These are phyloP conservation scores for Thrips palmi DNA, from an alignment of 1,140 invertebrate species.

Conservation along the genomic window DNA sequence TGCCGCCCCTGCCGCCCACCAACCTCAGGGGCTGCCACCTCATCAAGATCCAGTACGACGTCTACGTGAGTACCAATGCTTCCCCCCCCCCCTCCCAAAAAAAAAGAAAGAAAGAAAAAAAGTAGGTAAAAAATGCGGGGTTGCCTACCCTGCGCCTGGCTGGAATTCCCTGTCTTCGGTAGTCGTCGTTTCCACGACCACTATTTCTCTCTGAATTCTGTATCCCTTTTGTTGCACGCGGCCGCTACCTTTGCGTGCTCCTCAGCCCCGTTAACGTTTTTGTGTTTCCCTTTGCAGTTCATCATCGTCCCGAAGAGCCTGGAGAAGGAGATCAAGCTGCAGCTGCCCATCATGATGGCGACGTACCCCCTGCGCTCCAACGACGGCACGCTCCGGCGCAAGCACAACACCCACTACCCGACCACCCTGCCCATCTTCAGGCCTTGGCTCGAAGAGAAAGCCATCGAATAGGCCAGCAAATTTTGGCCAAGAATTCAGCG, in stretches of 20 bases:
- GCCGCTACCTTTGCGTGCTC: too few species aligned
- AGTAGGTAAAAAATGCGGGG: too few species aligned
- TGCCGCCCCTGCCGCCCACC: slow-evolving; percentile 86
- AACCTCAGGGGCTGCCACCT: slow-evolving; percentile 89
- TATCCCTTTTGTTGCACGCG: too few species aligned
- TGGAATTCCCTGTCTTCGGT: too few species aligned
- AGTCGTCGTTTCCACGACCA: too few species aligned
- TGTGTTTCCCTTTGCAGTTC: slow-evolving; percentile 49
- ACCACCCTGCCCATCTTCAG: slow-evolving; percentile 81
- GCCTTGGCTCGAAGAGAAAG: slow-evolving; percentile 68
- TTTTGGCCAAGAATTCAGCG: too few species aligned
- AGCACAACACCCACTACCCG: slow-evolving; percentile 70
- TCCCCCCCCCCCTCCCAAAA: too few species aligned
- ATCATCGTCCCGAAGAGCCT: slow-evolving; percentile 76
- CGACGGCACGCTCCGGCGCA: slow-evolving; percentile 34
- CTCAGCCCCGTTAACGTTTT: too few species aligned
- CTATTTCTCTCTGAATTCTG: too few species aligned
- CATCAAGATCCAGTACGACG: slow-evolving; percentile 86
- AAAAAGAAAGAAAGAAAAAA: too few species aligned
- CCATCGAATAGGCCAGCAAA: slow-evolving; percentile 19
- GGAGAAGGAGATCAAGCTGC: slow-evolving; percentile 81
- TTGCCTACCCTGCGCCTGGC: too few species aligned
- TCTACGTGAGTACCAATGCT: slow-evolving; percentile 56
- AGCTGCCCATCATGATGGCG: slow-evolving; percentile 79
- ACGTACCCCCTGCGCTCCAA: slow-evolving; percentile 68